These are phyloP conservation scores for Chloroclystis v-ata DNA, from an alignment of 2,888 invertebrate species.

Conservation along the genomic window DNA sequence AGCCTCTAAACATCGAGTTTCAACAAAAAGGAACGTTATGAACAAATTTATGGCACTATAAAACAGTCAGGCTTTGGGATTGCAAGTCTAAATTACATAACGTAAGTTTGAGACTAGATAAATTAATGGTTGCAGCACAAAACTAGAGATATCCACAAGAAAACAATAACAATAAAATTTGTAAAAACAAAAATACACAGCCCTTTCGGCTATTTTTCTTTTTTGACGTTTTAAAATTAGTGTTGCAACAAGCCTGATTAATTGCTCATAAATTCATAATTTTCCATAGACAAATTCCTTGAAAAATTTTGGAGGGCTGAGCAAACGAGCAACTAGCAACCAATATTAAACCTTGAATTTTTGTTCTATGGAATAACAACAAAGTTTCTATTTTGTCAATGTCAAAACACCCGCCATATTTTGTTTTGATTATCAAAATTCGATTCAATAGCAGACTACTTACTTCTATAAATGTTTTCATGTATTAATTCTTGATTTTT, in stretches of 20 bases:
- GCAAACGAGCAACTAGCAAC: neutral
- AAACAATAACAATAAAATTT: slow-evolving; percentile 68
- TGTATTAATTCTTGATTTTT: too few species aligned
- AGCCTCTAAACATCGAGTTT: slow-evolving; percentile 45
- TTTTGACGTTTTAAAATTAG: slow-evolving; percentile 73
- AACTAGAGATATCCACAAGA: slow-evolving; percentile 49
- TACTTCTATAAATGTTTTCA: too few species aligned
- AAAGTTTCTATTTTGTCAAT: neutral
- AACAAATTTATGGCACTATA: slow-evolving; percentile 68
- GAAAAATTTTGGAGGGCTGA: slow-evolving; percentile 3
- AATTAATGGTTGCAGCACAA: slow-evolving; percentile 53
- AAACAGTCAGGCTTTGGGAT: slow-evolving; percentile 54
- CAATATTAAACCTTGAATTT: neutral
- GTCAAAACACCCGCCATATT: slow-evolving; percentile 5
- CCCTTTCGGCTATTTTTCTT: slow-evolving; percentile 64
- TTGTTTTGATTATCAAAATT: slow-evolving; percentile 8
- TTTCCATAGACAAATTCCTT: slow-evolving; percentile 42
- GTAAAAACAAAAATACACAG: slow-evolving; percentile 54
- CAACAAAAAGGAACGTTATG: slow-evolving; percentile 66
- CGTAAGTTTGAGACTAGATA: slow-evolving; percentile 61
- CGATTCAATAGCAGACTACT: too few species aligned
- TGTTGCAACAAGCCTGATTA: slow-evolving; percentile 68
- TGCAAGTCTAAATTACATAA: slow-evolving; percentile 53
- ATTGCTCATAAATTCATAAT: slow-evolving; percentile 62
- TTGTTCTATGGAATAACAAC: neutral